Conservation (phyloP, 2,888 invertebrate species). For the Hedya salicella region DNA sequence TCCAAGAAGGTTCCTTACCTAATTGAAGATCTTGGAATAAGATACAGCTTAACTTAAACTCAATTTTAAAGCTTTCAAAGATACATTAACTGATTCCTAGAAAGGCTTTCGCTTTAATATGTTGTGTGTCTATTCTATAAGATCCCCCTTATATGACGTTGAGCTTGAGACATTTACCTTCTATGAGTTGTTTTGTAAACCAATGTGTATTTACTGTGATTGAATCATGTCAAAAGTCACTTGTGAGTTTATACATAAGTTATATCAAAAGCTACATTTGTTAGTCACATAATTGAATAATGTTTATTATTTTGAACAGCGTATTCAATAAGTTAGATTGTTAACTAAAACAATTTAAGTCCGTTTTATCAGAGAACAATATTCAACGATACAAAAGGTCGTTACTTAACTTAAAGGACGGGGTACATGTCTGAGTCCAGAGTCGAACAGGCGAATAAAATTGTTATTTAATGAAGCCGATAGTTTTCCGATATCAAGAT, state of each 20-base stretch:
- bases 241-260: neutral
- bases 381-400: constrained; percentile 46
- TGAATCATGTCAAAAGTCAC: too few species aligned
- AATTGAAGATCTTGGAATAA: constrained; percentile 40
- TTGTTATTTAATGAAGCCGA: constrained; percentile 51
- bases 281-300: neutral
- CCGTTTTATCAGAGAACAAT: constrained; percentile 16
- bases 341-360: constrained; percentile 2
- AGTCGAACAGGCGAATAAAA: constrained; percentile 54
- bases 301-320: neutral
- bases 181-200: too few species aligned
- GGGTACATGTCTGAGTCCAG: constrained; percentile 51
- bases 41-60: constrained; percentile 20
- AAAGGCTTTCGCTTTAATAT: constrained; percentile 11
- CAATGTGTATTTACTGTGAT: too few species aligned
- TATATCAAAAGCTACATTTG: neutral
- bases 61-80: constrained; percentile 37
- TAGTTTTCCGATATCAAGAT: neutral
- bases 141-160: too few species aligned
- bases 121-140: neutral
- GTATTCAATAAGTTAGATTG: neutral
- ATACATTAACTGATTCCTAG: constrained; percentile 35
- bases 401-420: constrained; percentile 56
- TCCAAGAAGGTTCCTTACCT: constrained; percentile 30
- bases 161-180: too few species aligned